Evolutionary conservation across 2,888 invertebrate genomes (phyloP).

Genomic region (Marronus borbonicus): DNA sequence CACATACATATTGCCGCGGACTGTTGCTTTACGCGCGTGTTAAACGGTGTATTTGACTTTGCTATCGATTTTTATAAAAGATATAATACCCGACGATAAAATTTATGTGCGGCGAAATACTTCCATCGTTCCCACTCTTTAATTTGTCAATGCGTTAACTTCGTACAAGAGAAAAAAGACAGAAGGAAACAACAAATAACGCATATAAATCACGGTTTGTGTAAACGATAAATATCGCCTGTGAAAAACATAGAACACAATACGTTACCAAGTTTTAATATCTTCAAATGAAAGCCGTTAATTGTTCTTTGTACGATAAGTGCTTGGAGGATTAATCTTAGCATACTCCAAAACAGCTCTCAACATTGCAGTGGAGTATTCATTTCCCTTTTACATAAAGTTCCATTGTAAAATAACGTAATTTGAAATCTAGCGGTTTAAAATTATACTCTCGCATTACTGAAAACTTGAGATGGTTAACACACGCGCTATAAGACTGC

Average conservation of each 20-base stretch:
- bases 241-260: not conserved
- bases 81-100: not conserved
- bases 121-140: not conserved
- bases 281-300: not conserved
- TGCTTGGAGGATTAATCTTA: not conserved
- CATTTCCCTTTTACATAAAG: too few relatives aligned
- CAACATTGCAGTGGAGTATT: too few relatives aligned
- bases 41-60: conserved; percentile 14
- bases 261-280: not conserved
- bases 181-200: not conserved
- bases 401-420: too few relatives aligned
- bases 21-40: conserved; percentile 13
- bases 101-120: not conserved
- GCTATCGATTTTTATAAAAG: conserved; percentile 10
- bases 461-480: too few relatives aligned
- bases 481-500: too few relatives aligned
- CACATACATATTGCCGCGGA: not conserved
- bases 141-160: not conserved
- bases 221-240: not conserved
- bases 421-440: too few relatives aligned
- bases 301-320: not conserved
- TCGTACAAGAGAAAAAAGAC: not conserved
- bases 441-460: too few relatives aligned
- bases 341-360: too few relatives aligned
- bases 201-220: not conserved